phyloP scores from a whole-genome alignment of 2,113 vertebrate genomes.

The Lophochroa leadbeateri region DNA sequence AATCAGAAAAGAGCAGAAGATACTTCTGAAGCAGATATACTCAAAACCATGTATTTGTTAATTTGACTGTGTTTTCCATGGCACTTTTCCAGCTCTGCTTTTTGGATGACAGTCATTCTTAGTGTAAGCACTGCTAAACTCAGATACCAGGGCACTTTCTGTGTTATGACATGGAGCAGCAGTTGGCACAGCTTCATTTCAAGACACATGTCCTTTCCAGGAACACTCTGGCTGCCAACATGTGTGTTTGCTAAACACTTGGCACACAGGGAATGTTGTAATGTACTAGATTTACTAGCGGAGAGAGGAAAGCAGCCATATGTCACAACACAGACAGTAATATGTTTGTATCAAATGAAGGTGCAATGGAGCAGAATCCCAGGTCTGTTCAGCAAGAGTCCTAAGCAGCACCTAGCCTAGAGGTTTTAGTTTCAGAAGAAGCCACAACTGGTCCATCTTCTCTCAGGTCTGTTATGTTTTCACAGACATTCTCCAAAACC shows the following conservation, averaged over 20 bases:
- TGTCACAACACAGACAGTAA: constrained; percentile 1
- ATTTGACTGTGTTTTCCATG: background rate
- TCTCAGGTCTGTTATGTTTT: background rate
- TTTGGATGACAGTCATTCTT: constrained; percentile 7
- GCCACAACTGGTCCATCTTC: background rate
- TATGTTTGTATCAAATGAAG: background rate
- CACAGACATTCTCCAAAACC: background rate
- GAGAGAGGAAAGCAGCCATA: constrained; percentile 18
- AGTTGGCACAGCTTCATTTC: constrained; percentile 54
- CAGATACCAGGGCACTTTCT: background rate
- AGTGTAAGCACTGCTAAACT: background rate
- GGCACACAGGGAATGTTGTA: constrained; percentile 20
- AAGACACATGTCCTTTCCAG: constrained; percentile 58
- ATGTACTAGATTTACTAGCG: constrained; percentile 17
- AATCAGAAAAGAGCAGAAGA: background rate
- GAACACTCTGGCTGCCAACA: constrained; percentile 37
- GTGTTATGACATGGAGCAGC: background rate
- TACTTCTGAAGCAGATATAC: background rate
- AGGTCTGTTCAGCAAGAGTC: background rate
- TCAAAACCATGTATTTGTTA: background rate
- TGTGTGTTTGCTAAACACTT: constrained; percentile 62
- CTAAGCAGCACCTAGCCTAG: background rate
- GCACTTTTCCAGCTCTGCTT: background rate
- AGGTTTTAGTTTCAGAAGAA: background rate
- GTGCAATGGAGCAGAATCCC: background rate